phyloP scores from a whole-genome alignment of 2,888 invertebrate species.

The Ethmia dodecea region DNA sequence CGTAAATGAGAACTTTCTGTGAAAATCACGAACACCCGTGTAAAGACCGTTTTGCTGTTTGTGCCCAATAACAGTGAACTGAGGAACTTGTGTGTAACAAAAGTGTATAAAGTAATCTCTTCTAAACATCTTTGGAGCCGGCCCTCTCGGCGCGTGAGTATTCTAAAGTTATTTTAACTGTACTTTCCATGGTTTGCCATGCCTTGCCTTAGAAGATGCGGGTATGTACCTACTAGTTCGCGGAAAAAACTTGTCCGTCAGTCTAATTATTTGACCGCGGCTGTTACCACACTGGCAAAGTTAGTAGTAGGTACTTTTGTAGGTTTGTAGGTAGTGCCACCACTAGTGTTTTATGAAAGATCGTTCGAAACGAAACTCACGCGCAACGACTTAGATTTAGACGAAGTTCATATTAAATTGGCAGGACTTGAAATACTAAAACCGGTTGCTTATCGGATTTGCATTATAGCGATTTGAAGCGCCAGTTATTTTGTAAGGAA shows the following conservation, averaged over 20 bases:
- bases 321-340: not conserved
- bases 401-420: too few species aligned
- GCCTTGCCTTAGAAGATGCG: conserved; percentile 24
- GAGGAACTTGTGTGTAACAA: conserved; percentile 33
- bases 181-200: conserved; percentile 53
- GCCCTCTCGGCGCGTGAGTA: conserved; percentile 52
- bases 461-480: conserved; percentile 11
- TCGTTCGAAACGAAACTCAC: too few species aligned
- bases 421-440: conserved; percentile 19
- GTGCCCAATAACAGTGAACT: conserved; percentile 42
- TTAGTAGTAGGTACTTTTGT: not conserved
- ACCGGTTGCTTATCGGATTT: conserved; percentile 20
- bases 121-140: conserved; percentile 42
- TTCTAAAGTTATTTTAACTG: conserved; percentile 64
- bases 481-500: conserved; percentile 12
- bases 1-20: conserved; percentile 40
- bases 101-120: conserved; percentile 37
- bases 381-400: too few species aligned
- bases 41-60: too few species aligned
- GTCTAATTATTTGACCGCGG: too few species aligned
- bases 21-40: too few species aligned
- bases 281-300: too few species aligned
- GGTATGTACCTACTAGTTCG: conserved; percentile 43
- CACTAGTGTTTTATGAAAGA: not conserved
- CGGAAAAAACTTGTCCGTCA: conserved; percentile 45